Conservation (phyloP, 2,888 invertebrate genomes). For the Hypselothyrea guttata region DNA sequence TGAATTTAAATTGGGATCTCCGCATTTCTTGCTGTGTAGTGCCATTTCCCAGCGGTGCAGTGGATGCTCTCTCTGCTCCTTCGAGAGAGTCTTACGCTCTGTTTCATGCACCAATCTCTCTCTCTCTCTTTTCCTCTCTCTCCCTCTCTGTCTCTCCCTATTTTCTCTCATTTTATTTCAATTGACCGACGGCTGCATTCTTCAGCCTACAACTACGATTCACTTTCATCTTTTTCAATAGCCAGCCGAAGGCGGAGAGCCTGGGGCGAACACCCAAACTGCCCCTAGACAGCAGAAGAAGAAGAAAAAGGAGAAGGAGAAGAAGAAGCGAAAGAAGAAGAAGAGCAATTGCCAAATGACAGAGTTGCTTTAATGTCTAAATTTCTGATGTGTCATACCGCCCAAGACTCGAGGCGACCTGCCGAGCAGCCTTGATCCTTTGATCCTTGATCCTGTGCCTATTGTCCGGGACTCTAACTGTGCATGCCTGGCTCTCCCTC, state of each 20-base stretch:
- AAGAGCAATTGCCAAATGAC: background rate
- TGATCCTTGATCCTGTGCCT: constrained; percentile 57
- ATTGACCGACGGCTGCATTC: constrained; percentile 57
- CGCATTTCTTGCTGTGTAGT: too few species aligned
- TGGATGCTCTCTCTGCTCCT: constrained; percentile 7
- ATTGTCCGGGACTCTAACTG: constrained; percentile 58
- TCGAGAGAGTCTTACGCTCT: too few species aligned
- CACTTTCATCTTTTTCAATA: constrained; percentile 73
- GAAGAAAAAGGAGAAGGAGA: background rate
- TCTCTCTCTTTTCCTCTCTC: background rate
- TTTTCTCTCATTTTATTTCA: constrained; percentile 55
- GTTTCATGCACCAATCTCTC: constrained; percentile 37
- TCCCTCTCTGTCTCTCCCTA: background rate
- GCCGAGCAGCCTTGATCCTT: constrained; percentile 12
- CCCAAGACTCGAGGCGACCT: constrained; percentile 52
- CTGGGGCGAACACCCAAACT: constrained; percentile 53
- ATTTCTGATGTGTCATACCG: constrained; percentile 74
- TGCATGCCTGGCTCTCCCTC: constrained; percentile 28
- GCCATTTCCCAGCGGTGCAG: too few species aligned
- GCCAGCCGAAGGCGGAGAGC: constrained; percentile 30
- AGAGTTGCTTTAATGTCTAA: constrained; percentile 67
- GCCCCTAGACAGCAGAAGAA: constrained; percentile 5
- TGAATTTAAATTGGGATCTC: too few species aligned
- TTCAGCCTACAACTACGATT: constrained; percentile 49
- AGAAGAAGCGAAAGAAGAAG: background rate